Conservation (phyloP, 2,113 vertebrate genomes). For the Cephalopholis sonnerati region DNA sequence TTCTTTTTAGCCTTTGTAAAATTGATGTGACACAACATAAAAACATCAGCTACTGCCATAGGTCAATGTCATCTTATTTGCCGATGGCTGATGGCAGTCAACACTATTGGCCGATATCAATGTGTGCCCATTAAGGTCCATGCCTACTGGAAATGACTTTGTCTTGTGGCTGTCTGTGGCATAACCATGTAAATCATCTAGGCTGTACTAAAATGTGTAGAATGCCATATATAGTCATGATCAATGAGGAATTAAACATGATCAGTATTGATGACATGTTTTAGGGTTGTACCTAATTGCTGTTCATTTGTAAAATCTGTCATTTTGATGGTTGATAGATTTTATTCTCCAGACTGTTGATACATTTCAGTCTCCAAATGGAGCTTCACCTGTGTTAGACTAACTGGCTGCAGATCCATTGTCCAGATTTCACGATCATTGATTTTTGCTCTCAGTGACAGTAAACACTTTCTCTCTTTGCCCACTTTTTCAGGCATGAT, state of each 20-base stretch:
- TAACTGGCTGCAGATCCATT: slow-evolving; percentile 3
- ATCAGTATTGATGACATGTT: not conserved
- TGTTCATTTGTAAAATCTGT: not conserved
- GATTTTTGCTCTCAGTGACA: slow-evolving; percentile 16
- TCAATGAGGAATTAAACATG: not conserved
- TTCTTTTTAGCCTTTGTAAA: too few relatives aligned
- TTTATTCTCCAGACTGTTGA: not conserved
- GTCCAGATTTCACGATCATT: not conserved
- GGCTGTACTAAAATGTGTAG: not conserved
- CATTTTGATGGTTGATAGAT: not conserved
- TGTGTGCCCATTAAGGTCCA: too few relatives aligned
- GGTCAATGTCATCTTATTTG: too few relatives aligned
- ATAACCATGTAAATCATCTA: not conserved
- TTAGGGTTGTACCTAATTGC: not conserved
- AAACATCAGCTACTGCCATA: too few relatives aligned
- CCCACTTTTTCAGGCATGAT: slow-evolving; percentile 86
- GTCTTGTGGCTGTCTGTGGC: not conserved
- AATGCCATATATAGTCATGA: not conserved
- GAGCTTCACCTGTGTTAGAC: not conserved
- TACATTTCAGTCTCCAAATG: not conserved
- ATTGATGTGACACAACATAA: too few relatives aligned
- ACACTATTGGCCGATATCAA: too few relatives aligned
- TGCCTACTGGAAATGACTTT: too few relatives aligned
- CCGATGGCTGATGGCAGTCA: too few relatives aligned
- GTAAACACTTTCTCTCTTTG: not conserved